Evolutionary conservation across 2,888 invertebrate species (phyloP).

Genomic region (Enchytraeus crypticus): DNA sequence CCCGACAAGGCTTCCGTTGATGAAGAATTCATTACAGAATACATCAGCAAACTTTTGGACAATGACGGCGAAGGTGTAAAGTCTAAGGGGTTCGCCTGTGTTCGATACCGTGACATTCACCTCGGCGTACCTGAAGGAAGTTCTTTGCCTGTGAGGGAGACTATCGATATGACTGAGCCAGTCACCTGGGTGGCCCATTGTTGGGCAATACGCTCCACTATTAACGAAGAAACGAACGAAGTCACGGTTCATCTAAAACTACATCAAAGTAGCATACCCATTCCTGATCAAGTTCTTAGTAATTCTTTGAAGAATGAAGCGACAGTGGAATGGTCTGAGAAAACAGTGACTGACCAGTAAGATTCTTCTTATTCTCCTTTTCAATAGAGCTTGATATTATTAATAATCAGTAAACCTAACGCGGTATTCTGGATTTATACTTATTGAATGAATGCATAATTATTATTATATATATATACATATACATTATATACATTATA

Average conservation of each 20-base stretch:
- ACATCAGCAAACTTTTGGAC: too few relatives aligned
- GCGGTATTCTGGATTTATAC: too few relatives aligned
- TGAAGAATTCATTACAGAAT: neutral
- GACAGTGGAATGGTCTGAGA: slow-evolving; percentile 37
- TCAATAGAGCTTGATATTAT: too few relatives aligned
- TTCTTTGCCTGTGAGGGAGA: neutral
- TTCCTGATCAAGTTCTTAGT: neutral
- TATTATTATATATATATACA: too few relatives aligned
- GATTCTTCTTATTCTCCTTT: too few relatives aligned
- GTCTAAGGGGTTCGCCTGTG: slow-evolving; percentile 33
- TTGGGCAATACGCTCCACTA: slow-evolving; percentile 1
- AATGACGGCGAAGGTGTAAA: neutral
- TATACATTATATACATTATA: too few relatives aligned
- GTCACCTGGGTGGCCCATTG: slow-evolving; percentile 41
- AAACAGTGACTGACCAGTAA: slow-evolving; percentile 32
- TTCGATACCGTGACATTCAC: slow-evolving; percentile 31
- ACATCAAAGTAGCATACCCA: neutral
- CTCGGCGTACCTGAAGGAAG: slow-evolving; percentile 25
- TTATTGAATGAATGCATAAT: too few relatives aligned
- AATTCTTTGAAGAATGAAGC: slow-evolving; percentile 3
- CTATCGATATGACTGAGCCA: slow-evolving; percentile 23
- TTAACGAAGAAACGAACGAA: neutral
- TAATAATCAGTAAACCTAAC: too few relatives aligned
- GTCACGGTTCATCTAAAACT: neutral
- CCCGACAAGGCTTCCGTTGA: neutral